A percentile compares a stretch with the other conserved stretches of the same genome.
Conservation (phyloP, 1,140 invertebrate species). For the Procambarus clarkii region DNA sequence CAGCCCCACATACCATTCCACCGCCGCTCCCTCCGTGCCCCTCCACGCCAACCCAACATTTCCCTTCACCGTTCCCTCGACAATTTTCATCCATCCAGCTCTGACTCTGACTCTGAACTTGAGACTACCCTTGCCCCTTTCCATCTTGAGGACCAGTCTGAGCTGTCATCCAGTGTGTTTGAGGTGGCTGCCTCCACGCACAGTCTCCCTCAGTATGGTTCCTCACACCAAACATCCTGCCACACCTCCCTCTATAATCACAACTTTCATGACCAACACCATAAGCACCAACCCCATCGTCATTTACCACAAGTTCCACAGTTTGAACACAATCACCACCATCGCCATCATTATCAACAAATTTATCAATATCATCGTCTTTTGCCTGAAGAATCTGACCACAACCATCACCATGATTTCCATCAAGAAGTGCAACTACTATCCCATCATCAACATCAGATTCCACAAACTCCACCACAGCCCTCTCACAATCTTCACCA, state of each 20-base stretch:
- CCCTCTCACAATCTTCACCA: constrained; percentile 38
- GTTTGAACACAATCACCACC: constrained; percentile 41
- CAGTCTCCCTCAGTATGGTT: constrained; percentile 58
- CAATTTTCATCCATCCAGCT: constrained; percentile 57
- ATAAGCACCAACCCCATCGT: constrained; percentile 44
- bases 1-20: constrained; percentile 33
- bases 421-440: constrained; percentile 18
- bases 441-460: constrained; percentile 11
- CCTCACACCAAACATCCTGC: constrained; percentile 1
- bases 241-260: constrained; percentile 33
- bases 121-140: constrained; percentile 50
- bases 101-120: constrained; percentile 60
- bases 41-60: constrained; percentile 56
- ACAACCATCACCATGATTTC: constrained; percentile 59
- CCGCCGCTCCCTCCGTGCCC: constrained; percentile 57
- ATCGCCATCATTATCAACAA: constrained; percentile 51
- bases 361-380: constrained; percentile 62
- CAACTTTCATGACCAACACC: constrained; percentile 15
- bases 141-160: constrained; percentile 54
- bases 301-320: constrained; percentile 46
- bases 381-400: constrained; percentile 59
- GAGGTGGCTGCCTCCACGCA: constrained; percentile 57
- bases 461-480: constrained; percentile 28
- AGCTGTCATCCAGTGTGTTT: constrained; percentile 56
- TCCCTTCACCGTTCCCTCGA: constrained; percentile 59